These are phyloP conservation scores for Nemotelus pantherinus DNA, from an alignment of 2,888 invertebrate species.

Conservation along the genomic window DNA sequence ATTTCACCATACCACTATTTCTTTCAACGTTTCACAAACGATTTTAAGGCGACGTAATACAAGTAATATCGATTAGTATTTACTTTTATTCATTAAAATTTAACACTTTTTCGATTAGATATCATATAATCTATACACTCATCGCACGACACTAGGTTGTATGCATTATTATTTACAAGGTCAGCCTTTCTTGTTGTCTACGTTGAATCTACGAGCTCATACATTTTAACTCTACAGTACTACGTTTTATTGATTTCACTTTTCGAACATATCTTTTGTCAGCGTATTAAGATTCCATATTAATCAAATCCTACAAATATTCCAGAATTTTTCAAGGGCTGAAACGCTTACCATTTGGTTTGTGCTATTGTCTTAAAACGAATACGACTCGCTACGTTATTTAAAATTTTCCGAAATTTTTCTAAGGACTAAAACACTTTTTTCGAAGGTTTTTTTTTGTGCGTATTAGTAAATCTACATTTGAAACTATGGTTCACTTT, in stretches of 20 bases:
- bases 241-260: too few relatives aligned
- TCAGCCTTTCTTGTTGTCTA: conserved; percentile 26
- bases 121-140: background rate
- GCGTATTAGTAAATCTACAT: conserved; percentile 15
- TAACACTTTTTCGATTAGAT: too few relatives aligned
- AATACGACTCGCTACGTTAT: background rate
- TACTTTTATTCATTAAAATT: too few relatives aligned
- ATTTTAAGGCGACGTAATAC: too few relatives aligned
- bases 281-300: too few relatives aligned
- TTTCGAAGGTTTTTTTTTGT: conserved; percentile 37
- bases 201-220: background rate
- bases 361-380: background rate
- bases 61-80: too few relatives aligned
- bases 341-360: background rate
- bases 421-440: conserved; percentile 14
- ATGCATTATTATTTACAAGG: conserved; percentile 9
- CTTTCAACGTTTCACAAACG: too few relatives aligned
- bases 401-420: conserved; percentile 20
- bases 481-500: too few relatives aligned
- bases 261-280: too few relatives aligned
- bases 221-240: background rate
- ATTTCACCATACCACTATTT: too few relatives aligned
- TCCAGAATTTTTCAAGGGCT: background rate
- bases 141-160: background rate
- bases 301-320: too few relatives aligned